Conservation (phyloP, 2,113 vertebrate species). For the Oryzias celebensis region DNA sequence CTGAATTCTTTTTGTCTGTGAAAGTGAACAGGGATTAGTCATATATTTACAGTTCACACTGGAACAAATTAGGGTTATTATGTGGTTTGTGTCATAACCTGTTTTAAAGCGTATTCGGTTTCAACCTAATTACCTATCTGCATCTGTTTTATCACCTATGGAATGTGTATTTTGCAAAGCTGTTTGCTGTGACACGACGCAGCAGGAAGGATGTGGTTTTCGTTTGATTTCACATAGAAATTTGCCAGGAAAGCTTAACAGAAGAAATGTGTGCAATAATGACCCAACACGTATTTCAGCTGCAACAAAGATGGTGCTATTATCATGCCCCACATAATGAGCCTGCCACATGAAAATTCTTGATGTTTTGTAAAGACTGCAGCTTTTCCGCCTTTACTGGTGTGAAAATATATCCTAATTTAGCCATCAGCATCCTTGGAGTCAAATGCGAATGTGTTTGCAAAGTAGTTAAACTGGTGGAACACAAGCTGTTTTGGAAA, state of each 20-base stretch:
- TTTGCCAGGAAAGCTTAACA: constrained; percentile 21
- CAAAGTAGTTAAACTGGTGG: constrained; percentile 2
- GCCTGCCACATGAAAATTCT: constrained; percentile 12
- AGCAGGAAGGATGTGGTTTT: constrained; percentile 24
- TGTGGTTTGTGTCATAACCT: constrained; percentile 2
- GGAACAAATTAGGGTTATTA: background rate
- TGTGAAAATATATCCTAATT: constrained; percentile 8
- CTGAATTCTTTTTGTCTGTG: constrained; percentile 39
- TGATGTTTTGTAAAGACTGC: constrained; percentile 4
- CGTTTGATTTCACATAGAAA: constrained; percentile 45
- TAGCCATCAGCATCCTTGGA: constrained; percentile 7
- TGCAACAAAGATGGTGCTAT: constrained; percentile 22
- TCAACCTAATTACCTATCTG: constrained; percentile 24
- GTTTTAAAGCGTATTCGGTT: background rate
- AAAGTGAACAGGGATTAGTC: constrained; percentile 39
- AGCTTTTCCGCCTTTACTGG: constrained; percentile 18
- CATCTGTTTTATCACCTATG: constrained; percentile 33
- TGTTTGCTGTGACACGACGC: constrained; percentile 18
- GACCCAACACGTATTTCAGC: constrained; percentile 4
- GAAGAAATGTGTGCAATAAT: constrained; percentile 35
- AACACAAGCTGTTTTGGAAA: constrained; percentile 10
- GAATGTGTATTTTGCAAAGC: constrained; percentile 42
- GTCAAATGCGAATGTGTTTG: constrained; percentile 5
- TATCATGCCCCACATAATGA: constrained; percentile 15
- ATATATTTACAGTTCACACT: constrained; percentile 12